Evolutionary conservation across 2,797 vertebrate species (phyloP), one percentile per base, ranked within the genome.

Genomic region (Enteromius fasciolatus): DNA sequence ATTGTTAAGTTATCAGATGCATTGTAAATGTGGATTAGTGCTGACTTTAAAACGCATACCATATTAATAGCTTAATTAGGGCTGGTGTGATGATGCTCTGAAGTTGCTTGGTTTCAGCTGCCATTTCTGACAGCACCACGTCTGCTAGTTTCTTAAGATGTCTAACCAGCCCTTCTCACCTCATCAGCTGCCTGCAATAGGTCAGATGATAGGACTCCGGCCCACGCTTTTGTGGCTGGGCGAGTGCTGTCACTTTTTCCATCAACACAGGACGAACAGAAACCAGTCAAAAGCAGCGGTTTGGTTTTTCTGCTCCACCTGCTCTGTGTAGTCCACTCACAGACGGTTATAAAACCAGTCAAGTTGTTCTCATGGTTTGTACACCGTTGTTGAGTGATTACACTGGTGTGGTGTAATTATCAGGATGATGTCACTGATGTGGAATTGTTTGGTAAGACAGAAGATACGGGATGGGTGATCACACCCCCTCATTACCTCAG

Each of bases 361-460:
- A 57, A 69, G 52, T 48, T 48, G 52, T 80, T 50, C 41, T 31
- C 44, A 59, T 39, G 17, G 23, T 73, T 73, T 63, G 54, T 76
- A 11, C 39, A 46, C 44, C 20, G 25, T 28, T 57, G 44, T 44
- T 36, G 33, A 11, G 59, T 69, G 66, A 68, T 18, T 63, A 73
- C 46, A 36, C 39, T 83, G 41, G 73, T 33, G 44, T 72, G 28
- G 14, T 15, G 2, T 69, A 23, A 86, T 78, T 50, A 68, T 77
- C 44, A 20, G 74, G 67, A 57, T 82, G 57, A 75, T 57, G 50
- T 86, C 81, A 88, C 63, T 85, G 54, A 76, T 67, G 50, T 67
- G 59, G 76, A 76, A 76, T 63, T 80, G 84, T 83, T 80, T 36
- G 80, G 36, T 52, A 81, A 72, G 73, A 78, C 33, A n/a, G 74